phyloP scores from a whole-genome alignment of 2,888 invertebrate genomes.

The Andricus curvator region DNA sequence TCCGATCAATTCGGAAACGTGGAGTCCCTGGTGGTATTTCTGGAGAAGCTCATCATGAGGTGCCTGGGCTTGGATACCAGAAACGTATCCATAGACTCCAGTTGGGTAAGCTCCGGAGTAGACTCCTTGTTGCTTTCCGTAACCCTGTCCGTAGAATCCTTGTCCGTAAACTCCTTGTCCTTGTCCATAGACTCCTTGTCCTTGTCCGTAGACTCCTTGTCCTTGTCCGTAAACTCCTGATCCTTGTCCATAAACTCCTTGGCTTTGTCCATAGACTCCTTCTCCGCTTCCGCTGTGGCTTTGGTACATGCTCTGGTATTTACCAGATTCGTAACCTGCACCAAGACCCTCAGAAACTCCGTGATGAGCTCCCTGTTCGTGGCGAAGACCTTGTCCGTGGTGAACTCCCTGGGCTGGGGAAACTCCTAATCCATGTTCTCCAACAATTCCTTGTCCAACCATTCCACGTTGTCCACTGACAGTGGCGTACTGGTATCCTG shows the following conservation, averaged over 20 bases:
- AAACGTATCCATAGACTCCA: conserved; percentile 13
- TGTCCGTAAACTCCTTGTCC: conserved; percentile 52
- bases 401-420: conserved; percentile 44
- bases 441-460: conserved; percentile 43
- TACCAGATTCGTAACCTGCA: conserved; percentile 32
- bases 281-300: conserved; percentile 48
- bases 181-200: conserved; percentile 26
- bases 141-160: conserved; percentile 58
- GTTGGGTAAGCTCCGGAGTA: conserved; percentile 46
- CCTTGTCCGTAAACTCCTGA: conserved; percentile 36
- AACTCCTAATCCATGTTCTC: conserved; percentile 39
- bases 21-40: conserved; percentile 66
- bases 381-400: conserved; percentile 31
- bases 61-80: conserved; percentile 52
- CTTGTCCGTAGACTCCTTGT: conserved; percentile 43
- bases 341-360: conserved; percentile 42
- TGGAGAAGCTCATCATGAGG: conserved; percentile 63
- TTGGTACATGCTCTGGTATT: conserved; percentile 42
- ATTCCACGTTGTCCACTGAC: not conserved
- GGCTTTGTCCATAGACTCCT: not conserved
- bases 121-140: conserved; percentile 64
- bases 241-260: conserved; percentile 47
- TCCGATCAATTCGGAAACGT: conserved; percentile 69
- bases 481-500: conserved; percentile 6
- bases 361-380: not conserved